Evolutionary conservation across 2,888 invertebrate species (phyloP).

Genomic region (Hipparchia semele): DNA sequence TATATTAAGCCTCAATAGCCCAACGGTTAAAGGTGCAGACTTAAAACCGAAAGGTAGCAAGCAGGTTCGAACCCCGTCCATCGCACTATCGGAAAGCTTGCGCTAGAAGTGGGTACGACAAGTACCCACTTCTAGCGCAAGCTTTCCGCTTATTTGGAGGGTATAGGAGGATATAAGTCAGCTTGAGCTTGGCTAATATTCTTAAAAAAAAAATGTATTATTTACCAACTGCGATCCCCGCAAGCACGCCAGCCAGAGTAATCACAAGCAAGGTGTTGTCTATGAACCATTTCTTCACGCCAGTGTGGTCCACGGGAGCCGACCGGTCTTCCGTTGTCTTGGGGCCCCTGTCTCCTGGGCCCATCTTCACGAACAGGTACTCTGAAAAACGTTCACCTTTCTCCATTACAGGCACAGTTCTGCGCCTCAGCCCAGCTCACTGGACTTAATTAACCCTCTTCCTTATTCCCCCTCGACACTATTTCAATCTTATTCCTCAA

Average conservation of each 20-base stretch:
- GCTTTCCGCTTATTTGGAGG: too few relatives aligned
- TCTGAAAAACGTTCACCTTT: constrained; percentile 88
- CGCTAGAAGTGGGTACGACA: too few relatives aligned
- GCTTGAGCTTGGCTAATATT: too few relatives aligned
- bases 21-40: too few relatives aligned
- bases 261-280: constrained; percentile 91
- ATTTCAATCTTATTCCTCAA: constrained; percentile 26
- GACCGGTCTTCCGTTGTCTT: constrained; percentile 84
- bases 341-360: constrained; percentile 84
- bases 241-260: constrained; percentile 90
- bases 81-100: too few relatives aligned
- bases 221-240: constrained; percentile 88
- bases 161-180: too few relatives aligned
- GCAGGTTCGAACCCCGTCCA: too few relatives aligned
- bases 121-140: too few relatives aligned
- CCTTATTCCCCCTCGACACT: constrained; percentile 27
- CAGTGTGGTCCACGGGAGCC: constrained; percentile 86
- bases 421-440: constrained; percentile 53
- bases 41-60: too few relatives aligned
- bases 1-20: too few relatives aligned
- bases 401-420: constrained; percentile 79
- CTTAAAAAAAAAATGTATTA: background rate
- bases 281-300: constrained; percentile 86
- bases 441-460: constrained; percentile 44
- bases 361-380: constrained; percentile 92